Evolutionary conservation across 2,113 vertebrate genomes (phyloP).

Genomic region (Bos taurus): ARS-UCD2.0 NC_037328.1:117111501-117112000

Average conservation of each 20-base stretch:
- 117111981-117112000: background rate
- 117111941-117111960: background rate
- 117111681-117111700: background rate
- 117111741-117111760: background rate
- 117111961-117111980: background rate
- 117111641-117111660: background rate
- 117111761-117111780: too few species aligned
- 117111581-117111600: background rate
- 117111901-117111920: fast-evolving
- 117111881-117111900: background rate
- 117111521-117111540: background rate
- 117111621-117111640: background rate
- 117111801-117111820: background rate
- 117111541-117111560: background rate
- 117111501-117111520: background rate
- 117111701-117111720: background rate
- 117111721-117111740: background rate
- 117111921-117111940: background rate
- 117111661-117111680: background rate
- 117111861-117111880: background rate
- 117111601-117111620: background rate
- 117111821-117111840: background rate
- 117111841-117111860: background rate
- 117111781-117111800: background rate
- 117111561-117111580: background rate